phyloP scores from a whole-genome alignment of 2,888 invertebrate genomes.

The Spicauda simplicius region DNA sequence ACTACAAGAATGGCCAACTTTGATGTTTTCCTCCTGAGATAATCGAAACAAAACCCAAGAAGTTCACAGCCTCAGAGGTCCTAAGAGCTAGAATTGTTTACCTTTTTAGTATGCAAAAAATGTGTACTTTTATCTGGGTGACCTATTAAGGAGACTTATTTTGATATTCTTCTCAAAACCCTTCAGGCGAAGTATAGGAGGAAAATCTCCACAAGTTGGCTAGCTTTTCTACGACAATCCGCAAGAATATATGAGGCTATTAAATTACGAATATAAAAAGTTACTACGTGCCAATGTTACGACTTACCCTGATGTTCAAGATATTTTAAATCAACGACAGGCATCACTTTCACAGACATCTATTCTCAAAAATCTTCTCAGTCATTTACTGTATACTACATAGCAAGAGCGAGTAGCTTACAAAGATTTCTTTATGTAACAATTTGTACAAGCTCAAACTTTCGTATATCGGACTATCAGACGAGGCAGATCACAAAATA shows the following conservation, averaged over 20 bases:
- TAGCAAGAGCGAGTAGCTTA: background rate
- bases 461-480: too few species aligned
- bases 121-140: too few species aligned
- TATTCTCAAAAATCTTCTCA: background rate
- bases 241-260: background rate
- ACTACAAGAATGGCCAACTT: background rate
- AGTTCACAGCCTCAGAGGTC: too few species aligned
- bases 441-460: too few species aligned
- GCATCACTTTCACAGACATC: background rate
- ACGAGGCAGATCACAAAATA: too few species aligned
- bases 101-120: too few species aligned
- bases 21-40: background rate
- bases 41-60: too few species aligned
- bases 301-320: background rate
- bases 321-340: background rate
- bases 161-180: too few species aligned
- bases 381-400: background rate
- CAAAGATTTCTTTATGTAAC: background rate
- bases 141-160: too few species aligned
- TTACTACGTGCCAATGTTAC: background rate
- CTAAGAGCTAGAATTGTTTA: too few species aligned
- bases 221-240: background rate
- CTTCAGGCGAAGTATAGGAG: too few species aligned
- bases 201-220: background rate
- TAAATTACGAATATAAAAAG: background rate